Percentiles rank a stretch among this genome's conserved stretches.
Conservation (phyloP, 2,797 vertebrate genomes). For the Chiroxiphia lanceolata region DNA sequence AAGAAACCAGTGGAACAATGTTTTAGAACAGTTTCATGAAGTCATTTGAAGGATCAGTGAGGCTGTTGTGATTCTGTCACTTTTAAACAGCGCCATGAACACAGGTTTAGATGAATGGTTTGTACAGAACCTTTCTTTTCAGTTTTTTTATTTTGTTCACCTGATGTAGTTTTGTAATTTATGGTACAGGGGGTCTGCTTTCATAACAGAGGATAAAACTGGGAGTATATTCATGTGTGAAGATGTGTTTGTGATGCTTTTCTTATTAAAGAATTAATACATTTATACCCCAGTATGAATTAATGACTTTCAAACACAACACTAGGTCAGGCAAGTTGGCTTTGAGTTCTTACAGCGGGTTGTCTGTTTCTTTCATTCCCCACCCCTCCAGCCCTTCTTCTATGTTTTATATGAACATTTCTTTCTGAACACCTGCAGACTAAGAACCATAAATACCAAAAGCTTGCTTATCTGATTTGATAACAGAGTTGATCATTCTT, state of each 20-base stretch:
- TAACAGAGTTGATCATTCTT: neutral
- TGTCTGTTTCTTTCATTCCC: neutral
- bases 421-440: neutral
- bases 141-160: neutral
- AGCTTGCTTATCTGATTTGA: neutral
- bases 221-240: neutral
- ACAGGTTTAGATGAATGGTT: neutral
- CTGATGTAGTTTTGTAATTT: neutral
- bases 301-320: neutral
- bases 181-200: neutral
- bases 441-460: neutral
- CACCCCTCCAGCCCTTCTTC: too few species aligned
- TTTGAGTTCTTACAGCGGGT: neutral
- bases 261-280: neutral
- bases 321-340: neutral
- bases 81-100: neutral
- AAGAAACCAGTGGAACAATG: neutral
- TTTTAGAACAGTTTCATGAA: neutral
- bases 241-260: neutral
- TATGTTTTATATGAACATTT: neutral
- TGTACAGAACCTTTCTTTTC: neutral
- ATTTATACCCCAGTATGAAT: neutral
- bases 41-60: neutral
- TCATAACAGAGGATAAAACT: neutral
- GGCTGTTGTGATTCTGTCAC: neutral